Percentiles rank a stretch among this genome's conserved stretches.
Evolutionary conservation across 2,888 invertebrate genomes (phyloP).

Genomic region (Polydrusus pterygomalis): DNA sequence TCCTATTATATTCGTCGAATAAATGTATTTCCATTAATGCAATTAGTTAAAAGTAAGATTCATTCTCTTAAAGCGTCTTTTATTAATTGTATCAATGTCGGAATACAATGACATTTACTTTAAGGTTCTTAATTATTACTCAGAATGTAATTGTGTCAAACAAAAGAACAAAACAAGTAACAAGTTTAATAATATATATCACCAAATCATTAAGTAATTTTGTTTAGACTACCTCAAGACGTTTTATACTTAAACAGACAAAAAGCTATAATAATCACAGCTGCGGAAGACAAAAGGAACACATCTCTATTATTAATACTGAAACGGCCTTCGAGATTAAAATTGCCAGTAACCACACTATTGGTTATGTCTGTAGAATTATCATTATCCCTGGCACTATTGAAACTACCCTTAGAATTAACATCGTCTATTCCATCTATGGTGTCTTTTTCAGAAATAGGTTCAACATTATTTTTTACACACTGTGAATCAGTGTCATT

Average conservation of each 20-base stretch:
- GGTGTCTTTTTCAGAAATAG: no score
- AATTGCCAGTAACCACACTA: background rate
- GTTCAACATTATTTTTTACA: background rate
- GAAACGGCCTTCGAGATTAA: constrained; percentile 3
- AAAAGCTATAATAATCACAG: constrained; percentile 11
- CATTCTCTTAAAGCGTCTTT: no score
- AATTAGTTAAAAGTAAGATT: no score
- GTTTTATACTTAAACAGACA: constrained; percentile 6
- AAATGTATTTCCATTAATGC: no score
- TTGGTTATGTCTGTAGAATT: background rate
- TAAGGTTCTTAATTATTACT: no score
- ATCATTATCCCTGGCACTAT: background rate
- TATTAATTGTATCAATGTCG: no score
- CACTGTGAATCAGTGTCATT: background rate
- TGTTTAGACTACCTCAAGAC: background rate
- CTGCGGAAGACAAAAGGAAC: background rate
- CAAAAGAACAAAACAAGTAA: no score
- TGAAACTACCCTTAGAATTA: background rate
- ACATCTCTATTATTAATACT: constrained; percentile 9
- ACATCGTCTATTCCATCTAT: background rate
- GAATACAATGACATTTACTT: no score
- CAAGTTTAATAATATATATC: background rate
- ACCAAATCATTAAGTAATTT: background rate
- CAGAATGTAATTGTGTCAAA: no score
- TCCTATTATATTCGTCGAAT: no score